Conservation (phyloP, 2,113 vertebrate species). For the Platysternon megacephalum region DNA sequence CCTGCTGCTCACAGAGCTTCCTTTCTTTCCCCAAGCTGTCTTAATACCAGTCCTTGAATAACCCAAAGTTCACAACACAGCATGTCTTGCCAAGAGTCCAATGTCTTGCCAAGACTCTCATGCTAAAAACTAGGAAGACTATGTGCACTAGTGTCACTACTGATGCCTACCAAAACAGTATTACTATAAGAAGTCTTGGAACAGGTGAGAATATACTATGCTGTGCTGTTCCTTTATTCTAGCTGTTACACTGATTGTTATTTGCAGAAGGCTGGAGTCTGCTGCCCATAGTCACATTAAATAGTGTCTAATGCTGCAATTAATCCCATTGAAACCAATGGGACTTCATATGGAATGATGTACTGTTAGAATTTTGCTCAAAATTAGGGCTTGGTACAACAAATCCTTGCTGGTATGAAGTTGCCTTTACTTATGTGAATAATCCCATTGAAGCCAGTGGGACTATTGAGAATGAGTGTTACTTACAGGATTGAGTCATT, state of each 20-base stretch:
- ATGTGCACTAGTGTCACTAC: background rate
- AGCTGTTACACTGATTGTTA: constrained; percentile 3
- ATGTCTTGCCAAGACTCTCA: too few relatives aligned
- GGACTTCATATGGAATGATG: background rate
- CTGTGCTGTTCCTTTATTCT: background rate
- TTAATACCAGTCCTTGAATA: background rate
- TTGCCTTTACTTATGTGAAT: background rate
- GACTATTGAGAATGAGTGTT: background rate
- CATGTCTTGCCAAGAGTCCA: background rate
- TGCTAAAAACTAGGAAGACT: background rate
- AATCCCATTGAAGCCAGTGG: background rate
- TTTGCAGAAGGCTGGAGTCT: background rate
- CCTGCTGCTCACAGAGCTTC: background rate
- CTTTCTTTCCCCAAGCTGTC: background rate
- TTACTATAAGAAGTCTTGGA: background rate
- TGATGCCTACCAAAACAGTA: background rate
- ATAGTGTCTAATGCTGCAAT: background rate
- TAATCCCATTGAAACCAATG: background rate
- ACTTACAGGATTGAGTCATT: background rate
- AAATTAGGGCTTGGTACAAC: background rate
- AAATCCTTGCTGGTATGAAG: rapidly evolving
- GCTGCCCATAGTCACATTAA: background rate
- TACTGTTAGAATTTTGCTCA: background rate
- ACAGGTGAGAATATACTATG: background rate
- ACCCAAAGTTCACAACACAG: background rate